Percentiles rank a stretch among this genome's conserved stretches.
phyloP scores from a whole-genome alignment of 2,888 invertebrate genomes.

The Noctua comes region DNA sequence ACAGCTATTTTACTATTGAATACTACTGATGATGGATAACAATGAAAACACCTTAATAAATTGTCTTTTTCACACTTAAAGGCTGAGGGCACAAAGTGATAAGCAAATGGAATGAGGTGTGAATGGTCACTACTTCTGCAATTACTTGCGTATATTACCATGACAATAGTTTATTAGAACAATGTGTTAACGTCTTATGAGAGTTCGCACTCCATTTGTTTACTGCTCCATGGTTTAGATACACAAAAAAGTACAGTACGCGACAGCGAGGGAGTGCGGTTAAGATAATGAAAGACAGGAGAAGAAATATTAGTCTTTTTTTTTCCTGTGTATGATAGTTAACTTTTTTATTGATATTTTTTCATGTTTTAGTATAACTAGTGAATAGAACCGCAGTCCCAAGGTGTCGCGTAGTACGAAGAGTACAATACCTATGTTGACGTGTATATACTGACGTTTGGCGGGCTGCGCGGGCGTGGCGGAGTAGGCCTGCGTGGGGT shows the following conservation, averaged over 20 bases:
- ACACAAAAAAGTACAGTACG: constrained; percentile 59
- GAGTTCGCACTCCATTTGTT: constrained; percentile 49
- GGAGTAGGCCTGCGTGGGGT: constrained; percentile 88
- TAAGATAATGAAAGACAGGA: constrained; percentile 15
- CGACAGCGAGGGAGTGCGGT: constrained; percentile 60
- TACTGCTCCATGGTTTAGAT: constrained; percentile 42
- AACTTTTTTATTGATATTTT: neutral
- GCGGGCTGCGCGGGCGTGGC: constrained; percentile 90
- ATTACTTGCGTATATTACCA: constrained; percentile 34
- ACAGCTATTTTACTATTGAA: constrained; percentile 7
- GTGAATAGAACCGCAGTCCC: constrained; percentile 48
- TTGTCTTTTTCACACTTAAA: constrained; percentile 40
- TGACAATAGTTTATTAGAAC: constrained; percentile 15
- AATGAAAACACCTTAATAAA: constrained; percentile 27
- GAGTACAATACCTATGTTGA: constrained; percentile 61
- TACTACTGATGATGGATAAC: neutral
- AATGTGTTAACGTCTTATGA: constrained; percentile 6
- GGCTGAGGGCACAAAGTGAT: constrained; percentile 38
- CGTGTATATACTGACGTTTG: constrained; percentile 89
- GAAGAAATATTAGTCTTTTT: constrained; percentile 25
- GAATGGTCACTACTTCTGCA: constrained; percentile 18
- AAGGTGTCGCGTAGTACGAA: constrained; percentile 34
- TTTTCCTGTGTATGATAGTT: constrained; percentile 1
- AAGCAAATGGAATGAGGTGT: constrained; percentile 56
- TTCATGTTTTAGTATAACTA: neutral